Evolutionary conservation across 2,888 invertebrate species (phyloP).

Genomic region (Catocala fraxini): DNA sequence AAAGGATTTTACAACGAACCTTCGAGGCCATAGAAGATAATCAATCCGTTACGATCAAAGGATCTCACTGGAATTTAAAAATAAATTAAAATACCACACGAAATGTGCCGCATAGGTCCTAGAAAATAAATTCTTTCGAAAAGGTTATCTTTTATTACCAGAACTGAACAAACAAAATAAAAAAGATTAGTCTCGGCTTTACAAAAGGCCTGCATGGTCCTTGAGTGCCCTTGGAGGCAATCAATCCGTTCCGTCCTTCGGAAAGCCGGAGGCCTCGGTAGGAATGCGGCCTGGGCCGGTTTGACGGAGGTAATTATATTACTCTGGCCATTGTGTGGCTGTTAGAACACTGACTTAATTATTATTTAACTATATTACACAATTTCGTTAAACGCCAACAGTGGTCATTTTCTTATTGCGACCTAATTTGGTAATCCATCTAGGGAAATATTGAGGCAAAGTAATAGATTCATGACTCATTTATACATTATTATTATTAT

Average conservation of each 20-base stretch:
- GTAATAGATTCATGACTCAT: no score
- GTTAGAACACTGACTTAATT: slow-evolving; percentile 32
- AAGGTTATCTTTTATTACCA: slow-evolving; percentile 4
- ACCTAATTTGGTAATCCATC: neutral
- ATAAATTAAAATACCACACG: slow-evolving; percentile 5
- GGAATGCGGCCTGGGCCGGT: slow-evolving; percentile 64
- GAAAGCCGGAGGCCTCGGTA: slow-evolving; percentile 37
- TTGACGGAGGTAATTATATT: slow-evolving; percentile 47
- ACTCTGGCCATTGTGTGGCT: slow-evolving; percentile 29
- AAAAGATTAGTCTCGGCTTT: slow-evolving; percentile 3
- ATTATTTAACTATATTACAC: slow-evolving; percentile 38
- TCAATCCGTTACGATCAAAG: slow-evolving; percentile 5
- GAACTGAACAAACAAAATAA: slow-evolving; percentile 14
- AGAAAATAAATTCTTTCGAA: neutral
- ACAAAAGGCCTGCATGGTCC: slow-evolving; percentile 26
- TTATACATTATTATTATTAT: no score
- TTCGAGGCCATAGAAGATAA: neutral
- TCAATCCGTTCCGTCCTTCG: slow-evolving; percentile 57
- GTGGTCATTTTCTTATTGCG: slow-evolving; percentile 8
- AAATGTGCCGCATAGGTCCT: slow-evolving; percentile 3
- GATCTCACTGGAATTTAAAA: neutral
- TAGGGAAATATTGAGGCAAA: neutral
- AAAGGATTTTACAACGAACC: neutral
- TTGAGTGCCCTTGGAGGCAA: slow-evolving; percentile 53
- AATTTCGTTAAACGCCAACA: slow-evolving; percentile 16